These are phyloP conservation scores for Lacerta bilineata DNA, from an alignment of 2,797 vertebrate genomes.

Conservation along the genomic window DNA sequence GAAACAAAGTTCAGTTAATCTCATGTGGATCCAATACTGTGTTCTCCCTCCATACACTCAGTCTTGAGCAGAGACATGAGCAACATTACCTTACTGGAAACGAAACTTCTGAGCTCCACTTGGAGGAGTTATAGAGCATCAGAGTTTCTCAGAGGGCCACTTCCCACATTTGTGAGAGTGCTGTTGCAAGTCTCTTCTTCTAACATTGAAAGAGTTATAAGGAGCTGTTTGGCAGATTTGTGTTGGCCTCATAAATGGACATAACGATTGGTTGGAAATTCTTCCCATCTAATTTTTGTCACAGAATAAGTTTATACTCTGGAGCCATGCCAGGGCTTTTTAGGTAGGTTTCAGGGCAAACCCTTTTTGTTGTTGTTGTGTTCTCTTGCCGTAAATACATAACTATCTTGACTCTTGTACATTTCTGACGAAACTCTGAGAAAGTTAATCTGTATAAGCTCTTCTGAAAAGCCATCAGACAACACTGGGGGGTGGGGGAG, in stretches of 20 bases:
- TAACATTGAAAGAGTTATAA: not conserved
- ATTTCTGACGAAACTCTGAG: slow-evolving; percentile 60
- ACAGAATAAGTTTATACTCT: not conserved
- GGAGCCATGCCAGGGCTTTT: not conserved
- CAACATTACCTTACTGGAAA: not conserved
- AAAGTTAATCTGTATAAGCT: slow-evolving; percentile 67
- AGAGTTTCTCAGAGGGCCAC: not conserved
- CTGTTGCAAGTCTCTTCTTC: not conserved
- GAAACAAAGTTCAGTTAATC: too few species aligned
- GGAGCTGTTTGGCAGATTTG: not conserved
- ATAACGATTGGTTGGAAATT: not conserved
- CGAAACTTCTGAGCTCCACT: not conserved
- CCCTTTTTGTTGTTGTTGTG: slow-evolving; percentile 60
- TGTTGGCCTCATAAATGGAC: not conserved
- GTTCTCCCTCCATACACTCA: not conserved
- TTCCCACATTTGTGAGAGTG: not conserved
- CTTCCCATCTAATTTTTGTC: not conserved
- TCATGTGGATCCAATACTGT: not conserved
- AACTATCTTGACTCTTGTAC: slow-evolving; percentile 48
- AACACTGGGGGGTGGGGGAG: not conserved
- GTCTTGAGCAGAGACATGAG: not conserved
- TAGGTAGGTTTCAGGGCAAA: slow-evolving; percentile 60
- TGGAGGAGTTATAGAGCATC: too few species aligned
- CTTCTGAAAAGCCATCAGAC: slow-evolving; percentile 46
- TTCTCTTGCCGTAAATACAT: slow-evolving; percentile 58